Conservation (phyloP, 2,113 vertebrate genomes). For the Ondatra zibethicus region DNA sequence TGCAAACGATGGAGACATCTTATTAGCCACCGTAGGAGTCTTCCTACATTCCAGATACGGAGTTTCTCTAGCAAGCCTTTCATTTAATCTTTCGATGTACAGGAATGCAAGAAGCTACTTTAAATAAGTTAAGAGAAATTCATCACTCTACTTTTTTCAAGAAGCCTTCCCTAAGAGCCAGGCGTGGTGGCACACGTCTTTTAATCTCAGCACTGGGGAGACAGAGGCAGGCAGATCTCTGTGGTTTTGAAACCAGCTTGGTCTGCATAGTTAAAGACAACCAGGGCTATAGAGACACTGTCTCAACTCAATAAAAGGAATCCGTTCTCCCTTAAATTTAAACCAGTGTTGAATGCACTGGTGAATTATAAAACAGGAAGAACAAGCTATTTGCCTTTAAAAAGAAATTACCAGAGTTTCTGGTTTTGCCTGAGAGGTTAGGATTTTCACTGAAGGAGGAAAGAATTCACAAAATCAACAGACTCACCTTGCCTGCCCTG, state of each 20-base stretch:
- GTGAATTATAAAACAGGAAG: conserved; percentile 6
- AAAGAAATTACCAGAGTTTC: conserved; percentile 13
- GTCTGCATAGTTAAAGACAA: background rate
- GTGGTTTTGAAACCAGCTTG: background rate
- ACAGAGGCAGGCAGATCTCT: background rate
- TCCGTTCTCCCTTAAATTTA: conserved; percentile 30
- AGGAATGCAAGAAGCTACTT: conserved; percentile 16
- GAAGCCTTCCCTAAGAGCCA: background rate
- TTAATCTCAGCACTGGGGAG: background rate
- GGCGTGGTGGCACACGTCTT: background rate
- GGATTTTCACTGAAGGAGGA: conserved; percentile 42
- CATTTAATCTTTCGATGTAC: background rate
- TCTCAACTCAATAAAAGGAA: background rate
- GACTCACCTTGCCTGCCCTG: background rate
- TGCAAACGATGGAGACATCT: conserved; percentile 30
- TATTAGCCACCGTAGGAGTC: background rate
- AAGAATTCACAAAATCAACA: background rate
- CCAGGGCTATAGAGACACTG: background rate
- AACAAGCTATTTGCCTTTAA: conserved; percentile 29
- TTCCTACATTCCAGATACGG: conserved; percentile 17
- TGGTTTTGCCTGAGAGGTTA: conserved; percentile 9
- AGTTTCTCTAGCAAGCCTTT: conserved; percentile 50
- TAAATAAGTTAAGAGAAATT: conserved; percentile 41
- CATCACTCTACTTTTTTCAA: conserved; percentile 31
- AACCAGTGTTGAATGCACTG: conserved; percentile 32